phyloP scores from a whole-genome alignment of 2,113 vertebrate species.

The Barbus barbus region DNA sequence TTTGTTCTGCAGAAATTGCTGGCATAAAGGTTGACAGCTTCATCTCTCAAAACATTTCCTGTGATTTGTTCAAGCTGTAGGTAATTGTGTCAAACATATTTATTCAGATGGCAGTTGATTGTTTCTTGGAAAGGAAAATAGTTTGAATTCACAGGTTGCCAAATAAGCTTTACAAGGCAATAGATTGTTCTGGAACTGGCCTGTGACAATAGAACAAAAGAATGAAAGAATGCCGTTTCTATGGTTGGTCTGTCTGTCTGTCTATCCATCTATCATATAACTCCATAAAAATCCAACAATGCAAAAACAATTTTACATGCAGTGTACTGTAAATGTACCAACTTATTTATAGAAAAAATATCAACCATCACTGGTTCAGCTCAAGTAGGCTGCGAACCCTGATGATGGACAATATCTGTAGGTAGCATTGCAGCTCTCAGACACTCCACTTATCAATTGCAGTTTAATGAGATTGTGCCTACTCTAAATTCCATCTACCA shows the following conservation, averaged over 20 bases:
- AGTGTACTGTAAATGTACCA: too few relatives aligned
- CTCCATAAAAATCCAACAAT: too few relatives aligned
- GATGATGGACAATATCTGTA: neutral
- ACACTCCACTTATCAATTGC: slow-evolving; percentile 5
- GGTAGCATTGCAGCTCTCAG: neutral
- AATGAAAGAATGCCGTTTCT: too few relatives aligned
- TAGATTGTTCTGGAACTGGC: neutral
- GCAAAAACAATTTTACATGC: too few relatives aligned
- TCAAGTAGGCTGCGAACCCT: neutral
- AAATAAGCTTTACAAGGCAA: neutral
- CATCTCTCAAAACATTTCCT: neutral
- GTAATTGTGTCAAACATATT: neutral
- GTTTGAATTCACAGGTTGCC: neutral
- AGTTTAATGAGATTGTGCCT: slow-evolving; percentile 10
- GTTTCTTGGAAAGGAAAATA: neutral
- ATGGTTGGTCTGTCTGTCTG: too few relatives aligned
- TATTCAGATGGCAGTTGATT: neutral
- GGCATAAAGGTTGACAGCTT: neutral
- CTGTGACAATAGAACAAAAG: neutral
- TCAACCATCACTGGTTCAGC: neutral
- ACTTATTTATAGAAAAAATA: too few relatives aligned
- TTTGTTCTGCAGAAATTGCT: slow-evolving; percentile 25
- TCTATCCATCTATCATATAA: too few relatives aligned
- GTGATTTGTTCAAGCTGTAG: neutral
- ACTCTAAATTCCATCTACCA: slow-evolving; percentile 12